These are phyloP conservation scores for Trissolcus brochymenae DNA, from an alignment of 2,888 invertebrate genomes.

Conservation along the genomic window DNA sequence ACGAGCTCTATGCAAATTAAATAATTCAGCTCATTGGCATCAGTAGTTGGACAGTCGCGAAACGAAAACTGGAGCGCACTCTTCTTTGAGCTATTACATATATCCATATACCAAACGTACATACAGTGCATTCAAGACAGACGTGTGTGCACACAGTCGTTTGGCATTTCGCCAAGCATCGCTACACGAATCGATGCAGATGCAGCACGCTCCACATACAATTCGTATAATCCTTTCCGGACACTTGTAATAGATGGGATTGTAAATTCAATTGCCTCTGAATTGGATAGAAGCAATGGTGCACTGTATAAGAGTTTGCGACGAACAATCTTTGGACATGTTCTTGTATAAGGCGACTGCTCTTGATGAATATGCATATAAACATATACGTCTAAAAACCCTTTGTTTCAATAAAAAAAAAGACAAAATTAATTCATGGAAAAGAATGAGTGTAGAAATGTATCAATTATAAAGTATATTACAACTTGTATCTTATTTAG, in stretches of 20 bases:
- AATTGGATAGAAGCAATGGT: constrained; percentile 63
- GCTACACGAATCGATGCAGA: constrained; percentile 67
- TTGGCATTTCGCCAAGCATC: constrained; percentile 56
- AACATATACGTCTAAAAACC: too few species aligned
- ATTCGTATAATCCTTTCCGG: constrained; percentile 72
- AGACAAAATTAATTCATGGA: not conserved
- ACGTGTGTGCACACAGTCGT: constrained; percentile 57
- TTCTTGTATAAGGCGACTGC: constrained; percentile 56
- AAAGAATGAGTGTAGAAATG: not conserved
- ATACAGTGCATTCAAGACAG: constrained; percentile 47
- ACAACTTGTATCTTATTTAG: not conserved
- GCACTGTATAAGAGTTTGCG: constrained; percentile 57
- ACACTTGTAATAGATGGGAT: constrained; percentile 73
- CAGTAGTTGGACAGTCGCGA: constrained; percentile 32
- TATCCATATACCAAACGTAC: constrained; percentile 48
- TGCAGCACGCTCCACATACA: constrained; percentile 69
- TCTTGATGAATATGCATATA: constrained; percentile 52
- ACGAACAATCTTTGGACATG: constrained; percentile 56
- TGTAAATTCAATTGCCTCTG: constrained; percentile 74
- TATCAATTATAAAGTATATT: not conserved
- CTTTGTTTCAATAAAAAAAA: too few species aligned
- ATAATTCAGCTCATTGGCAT: constrained; percentile 48
- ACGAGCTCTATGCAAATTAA: constrained; percentile 37
- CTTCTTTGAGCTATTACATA: constrained; percentile 54
- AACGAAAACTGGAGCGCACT: constrained; percentile 37